A percentile compares a stretch with the other conserved stretches of the same genome.
Conservation (phyloP, 2,888 invertebrate species). For the Trimorus sp. region DNA sequence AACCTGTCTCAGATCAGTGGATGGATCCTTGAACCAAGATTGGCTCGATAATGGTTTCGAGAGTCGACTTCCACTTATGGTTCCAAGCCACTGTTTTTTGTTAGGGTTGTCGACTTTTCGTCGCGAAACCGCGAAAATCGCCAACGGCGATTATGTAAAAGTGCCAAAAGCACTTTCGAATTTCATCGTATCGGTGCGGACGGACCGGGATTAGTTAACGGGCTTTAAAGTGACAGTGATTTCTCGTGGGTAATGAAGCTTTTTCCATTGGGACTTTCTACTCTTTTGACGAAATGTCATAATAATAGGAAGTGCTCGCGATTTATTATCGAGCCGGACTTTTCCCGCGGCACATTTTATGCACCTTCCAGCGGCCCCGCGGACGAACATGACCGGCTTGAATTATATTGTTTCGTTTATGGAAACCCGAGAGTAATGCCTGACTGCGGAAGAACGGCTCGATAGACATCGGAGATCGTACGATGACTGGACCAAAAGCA, state of each 20-base stretch:
- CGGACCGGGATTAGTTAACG: constrained; percentile 48
- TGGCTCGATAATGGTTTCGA: too few species aligned
- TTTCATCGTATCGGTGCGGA: constrained; percentile 42
- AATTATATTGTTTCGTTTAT: constrained; percentile 47
- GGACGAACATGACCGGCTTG: neutral
- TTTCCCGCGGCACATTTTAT: constrained; percentile 21
- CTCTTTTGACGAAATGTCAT: constrained; percentile 51
- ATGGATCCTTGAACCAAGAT: too few species aligned
- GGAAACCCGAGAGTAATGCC: constrained; percentile 36
- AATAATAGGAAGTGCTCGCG: constrained; percentile 37
- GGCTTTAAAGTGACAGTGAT: constrained; percentile 42
- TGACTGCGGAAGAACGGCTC: constrained; percentile 29
- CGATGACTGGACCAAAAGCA: constrained; percentile 61
- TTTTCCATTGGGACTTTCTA: constrained; percentile 50
- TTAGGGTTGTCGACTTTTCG: too few species aligned
- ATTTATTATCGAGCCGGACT: constrained; percentile 32
- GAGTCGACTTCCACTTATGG: too few species aligned
- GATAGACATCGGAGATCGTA: constrained; percentile 49
- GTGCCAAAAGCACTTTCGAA: constrained; percentile 42
- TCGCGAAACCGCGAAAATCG: constrained; percentile 13
- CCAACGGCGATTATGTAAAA: constrained; percentile 36
- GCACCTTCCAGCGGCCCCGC: constrained; percentile 26
- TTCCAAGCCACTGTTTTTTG: too few species aligned
- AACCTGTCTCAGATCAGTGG: too few species aligned
- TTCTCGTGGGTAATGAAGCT: constrained; percentile 50